These are phyloP conservation scores for Megaleporinus macrocephalus DNA, from an alignment of 2,113 vertebrate genomes.

Conservation along the genomic window DNA sequence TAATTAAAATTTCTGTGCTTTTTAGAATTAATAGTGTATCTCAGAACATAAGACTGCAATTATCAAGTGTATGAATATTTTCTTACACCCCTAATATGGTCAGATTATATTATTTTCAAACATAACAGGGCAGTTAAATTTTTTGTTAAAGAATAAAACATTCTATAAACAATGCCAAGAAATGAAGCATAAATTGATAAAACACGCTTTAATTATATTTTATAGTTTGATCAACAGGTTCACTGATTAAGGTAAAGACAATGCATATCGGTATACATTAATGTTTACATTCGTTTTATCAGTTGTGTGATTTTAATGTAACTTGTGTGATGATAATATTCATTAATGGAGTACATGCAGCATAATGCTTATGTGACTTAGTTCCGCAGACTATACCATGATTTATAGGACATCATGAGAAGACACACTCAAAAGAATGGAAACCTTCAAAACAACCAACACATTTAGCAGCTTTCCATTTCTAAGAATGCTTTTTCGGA, in stretches of 20 bases:
- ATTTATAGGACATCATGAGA: background rate
- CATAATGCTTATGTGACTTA: background rate
- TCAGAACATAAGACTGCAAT: too few species aligned
- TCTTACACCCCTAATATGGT: too few species aligned
- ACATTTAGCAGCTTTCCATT: conserved; percentile 8
- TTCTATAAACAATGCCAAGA: too few species aligned
- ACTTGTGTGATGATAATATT: conserved; percentile 1
- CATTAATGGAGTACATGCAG: conserved; percentile 26
- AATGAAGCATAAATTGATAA: conserved; percentile 7
- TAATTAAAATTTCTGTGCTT: too few species aligned
- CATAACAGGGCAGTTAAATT: too few species aligned
- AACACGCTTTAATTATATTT: conserved; percentile 12
- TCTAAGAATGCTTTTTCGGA: background rate
- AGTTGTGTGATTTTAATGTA: conserved; percentile 18
- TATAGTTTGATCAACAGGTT: conserved; percentile 16
- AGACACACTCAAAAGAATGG: background rate
- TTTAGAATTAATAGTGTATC: too few species aligned
- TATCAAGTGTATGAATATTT: too few species aligned
- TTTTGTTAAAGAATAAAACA: too few species aligned
- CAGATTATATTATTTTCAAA: too few species aligned
- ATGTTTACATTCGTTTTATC: conserved; percentile 25
- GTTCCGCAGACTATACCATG: background rate
- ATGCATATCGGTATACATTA: background rate
- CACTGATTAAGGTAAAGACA: background rate
- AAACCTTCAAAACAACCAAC: background rate